phyloP scores from a whole-genome alignment of 1,140 invertebrate species.

The Kradibia gibbosae region DNA sequence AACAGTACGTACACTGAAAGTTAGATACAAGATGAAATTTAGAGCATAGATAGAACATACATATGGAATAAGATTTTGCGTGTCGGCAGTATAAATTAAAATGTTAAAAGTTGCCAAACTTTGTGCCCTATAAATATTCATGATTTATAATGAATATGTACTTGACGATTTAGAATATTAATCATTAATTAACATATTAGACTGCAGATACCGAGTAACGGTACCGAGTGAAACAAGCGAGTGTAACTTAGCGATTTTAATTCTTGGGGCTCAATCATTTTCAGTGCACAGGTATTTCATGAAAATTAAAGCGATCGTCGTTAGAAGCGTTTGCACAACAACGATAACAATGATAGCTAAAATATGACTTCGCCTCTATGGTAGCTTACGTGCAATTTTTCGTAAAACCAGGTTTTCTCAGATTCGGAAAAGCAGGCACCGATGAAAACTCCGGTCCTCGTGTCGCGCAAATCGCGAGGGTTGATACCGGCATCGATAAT shows the following conservation, averaged over 20 bases:
- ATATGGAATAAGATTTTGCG: not conserved
- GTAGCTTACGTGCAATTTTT: slow-evolving; percentile 74
- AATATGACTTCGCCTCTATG: not conserved
- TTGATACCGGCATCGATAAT: slow-evolving; percentile 87
- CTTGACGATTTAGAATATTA: not conserved
- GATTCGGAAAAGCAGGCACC: slow-evolving; percentile 86
- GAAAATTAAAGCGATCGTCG: too few species aligned
- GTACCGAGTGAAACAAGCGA: too few species aligned
- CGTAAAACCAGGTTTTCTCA: slow-evolving; percentile 80
- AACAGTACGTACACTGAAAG: too few species aligned
- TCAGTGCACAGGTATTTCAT: too few species aligned
- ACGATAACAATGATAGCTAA: not conserved
- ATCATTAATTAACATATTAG: not conserved
- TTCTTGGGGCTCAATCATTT: too few species aligned
- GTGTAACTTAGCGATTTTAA: too few species aligned
- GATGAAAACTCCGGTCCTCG: slow-evolving; percentile 86
- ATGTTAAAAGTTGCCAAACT: not conserved
- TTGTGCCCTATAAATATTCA: not conserved
- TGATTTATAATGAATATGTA: slow-evolving; percentile 5
- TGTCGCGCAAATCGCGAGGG: slow-evolving; percentile 75
- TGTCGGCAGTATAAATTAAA: not conserved
- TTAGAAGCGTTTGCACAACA: not conserved
- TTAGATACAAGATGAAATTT: too few species aligned
- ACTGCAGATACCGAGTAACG: too few species aligned
- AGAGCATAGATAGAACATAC: not conserved